A percentile compares a stretch with the other conserved stretches of the same genome.
Conservation (phyloP, 2,113 vertebrate genomes). For the Marmota monax region DNA sequence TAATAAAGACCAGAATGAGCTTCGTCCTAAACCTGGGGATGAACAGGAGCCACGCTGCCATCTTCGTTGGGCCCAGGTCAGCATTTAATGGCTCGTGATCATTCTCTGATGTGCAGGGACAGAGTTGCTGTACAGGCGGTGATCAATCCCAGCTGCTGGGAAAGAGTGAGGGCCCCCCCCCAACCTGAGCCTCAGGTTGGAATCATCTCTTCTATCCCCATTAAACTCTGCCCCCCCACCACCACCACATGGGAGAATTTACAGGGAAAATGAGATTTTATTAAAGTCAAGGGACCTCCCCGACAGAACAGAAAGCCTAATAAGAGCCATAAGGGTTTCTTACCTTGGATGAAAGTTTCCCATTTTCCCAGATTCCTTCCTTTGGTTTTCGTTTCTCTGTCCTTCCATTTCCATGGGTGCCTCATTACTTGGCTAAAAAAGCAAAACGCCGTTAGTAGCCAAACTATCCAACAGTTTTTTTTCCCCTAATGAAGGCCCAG, state of each 20-base stretch:
- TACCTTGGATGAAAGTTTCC: conserved; percentile 85
- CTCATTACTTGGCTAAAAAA: conserved; percentile 79
- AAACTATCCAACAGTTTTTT: conserved; percentile 42
- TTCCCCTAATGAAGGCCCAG: conserved; percentile 57
- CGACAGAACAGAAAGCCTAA: conserved; percentile 82
- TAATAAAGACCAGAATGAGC: conserved; percentile 64
- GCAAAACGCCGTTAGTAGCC: conserved; percentile 71
- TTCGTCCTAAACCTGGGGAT: background rate
- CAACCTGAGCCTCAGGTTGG: conserved; percentile 88
- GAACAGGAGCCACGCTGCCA: conserved; percentile 56
- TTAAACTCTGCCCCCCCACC: conserved; percentile 82
- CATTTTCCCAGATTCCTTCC: conserved; percentile 79
- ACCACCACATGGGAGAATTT: conserved; percentile 87
- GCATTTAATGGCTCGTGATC: conserved; percentile 34
- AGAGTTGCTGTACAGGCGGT: background rate
- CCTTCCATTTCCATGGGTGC: conserved; percentile 12
- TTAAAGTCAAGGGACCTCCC: conserved; percentile 88
- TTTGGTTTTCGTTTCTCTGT: conserved; percentile 68
- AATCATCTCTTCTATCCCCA: conserved; percentile 85
- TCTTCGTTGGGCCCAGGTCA: conserved; percentile 65
- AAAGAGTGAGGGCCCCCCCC: background rate
- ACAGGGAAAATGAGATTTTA: conserved; percentile 88
- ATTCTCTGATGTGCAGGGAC: conserved; percentile 66
- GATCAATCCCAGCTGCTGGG: conserved; percentile 77
- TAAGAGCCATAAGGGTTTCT: conserved; percentile 82